phyloP scores from a whole-genome alignment of 2,797 vertebrate genomes.

The Macrochelys suwanniensis region DNA sequence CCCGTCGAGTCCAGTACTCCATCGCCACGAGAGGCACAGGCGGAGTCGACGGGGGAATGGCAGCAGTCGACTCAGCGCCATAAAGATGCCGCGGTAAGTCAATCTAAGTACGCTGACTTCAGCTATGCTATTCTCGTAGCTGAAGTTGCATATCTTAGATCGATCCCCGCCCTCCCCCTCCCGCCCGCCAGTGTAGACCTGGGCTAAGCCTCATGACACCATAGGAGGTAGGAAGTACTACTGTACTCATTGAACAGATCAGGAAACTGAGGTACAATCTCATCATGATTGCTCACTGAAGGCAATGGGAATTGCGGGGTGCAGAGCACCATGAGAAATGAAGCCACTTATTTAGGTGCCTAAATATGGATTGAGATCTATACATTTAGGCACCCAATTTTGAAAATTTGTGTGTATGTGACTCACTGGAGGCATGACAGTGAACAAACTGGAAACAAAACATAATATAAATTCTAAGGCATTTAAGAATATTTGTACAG shows the following conservation, averaged over 20 bases:
- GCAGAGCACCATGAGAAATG: not conserved
- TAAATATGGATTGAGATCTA: not conserved
- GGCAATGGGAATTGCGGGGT: not conserved
- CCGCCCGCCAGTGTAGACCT: no score
- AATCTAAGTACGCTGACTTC: no score
- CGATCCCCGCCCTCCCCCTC: no score
- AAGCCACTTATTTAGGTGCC: not conserved
- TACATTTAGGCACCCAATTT: not conserved
- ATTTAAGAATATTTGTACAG: slow-evolving; percentile 1
- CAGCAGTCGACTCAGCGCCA: no score
- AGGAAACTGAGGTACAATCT: not conserved
- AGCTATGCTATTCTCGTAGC: no score
- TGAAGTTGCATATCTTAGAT: no score
- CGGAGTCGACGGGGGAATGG: no score
- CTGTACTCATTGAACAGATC: not conserved
- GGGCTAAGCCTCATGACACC: not conserved
- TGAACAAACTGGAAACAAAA: not conserved
- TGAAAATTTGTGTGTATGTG: not conserved
- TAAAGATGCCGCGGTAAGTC: no score
- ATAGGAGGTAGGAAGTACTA: not conserved
- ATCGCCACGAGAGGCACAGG: no score
- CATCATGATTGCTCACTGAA: not conserved
- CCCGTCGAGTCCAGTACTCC: no score
- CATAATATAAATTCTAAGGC: not conserved
- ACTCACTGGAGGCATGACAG: not conserved